These are phyloP conservation scores for Ctenodactylus gundi DNA, from an alignment of 2,113 vertebrate species.

Conservation along the genomic window DNA sequence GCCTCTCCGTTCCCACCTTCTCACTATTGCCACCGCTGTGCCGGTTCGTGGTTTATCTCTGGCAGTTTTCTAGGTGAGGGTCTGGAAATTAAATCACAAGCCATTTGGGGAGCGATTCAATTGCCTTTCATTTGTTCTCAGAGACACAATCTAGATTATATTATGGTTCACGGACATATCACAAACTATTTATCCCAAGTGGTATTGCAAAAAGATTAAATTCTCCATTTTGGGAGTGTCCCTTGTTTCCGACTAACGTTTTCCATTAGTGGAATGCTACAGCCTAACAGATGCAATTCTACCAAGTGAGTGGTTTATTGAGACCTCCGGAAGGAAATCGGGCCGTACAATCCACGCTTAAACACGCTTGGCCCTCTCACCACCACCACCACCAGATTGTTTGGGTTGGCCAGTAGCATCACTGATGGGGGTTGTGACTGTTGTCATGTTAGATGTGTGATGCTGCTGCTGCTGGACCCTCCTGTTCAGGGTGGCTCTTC, in stretches of 20 bases:
- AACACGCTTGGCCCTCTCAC: not conserved
- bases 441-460: not conserved
- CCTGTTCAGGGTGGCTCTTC: not conserved
- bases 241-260: not conserved
- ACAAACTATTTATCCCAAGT: not conserved
- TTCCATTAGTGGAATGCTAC: not conserved
- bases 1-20: conserved; percentile 22
- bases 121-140: conserved; percentile 43
- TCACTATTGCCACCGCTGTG: conserved; percentile 60
- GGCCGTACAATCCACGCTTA: not conserved
- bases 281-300: not conserved
- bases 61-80: conserved; percentile 36
- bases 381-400: too few species aligned
- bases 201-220: not conserved
- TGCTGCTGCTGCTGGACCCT: not conserved
- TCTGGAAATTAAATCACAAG: conserved; percentile 23
- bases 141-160: conserved; percentile 46
- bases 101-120: conserved; percentile 29
- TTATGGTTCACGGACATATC: not conserved
- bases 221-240: not conserved
- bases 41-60: conserved; percentile 66
- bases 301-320: not conserved
- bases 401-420: too few species aligned
- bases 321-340: not conserved
- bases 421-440: not conserved